Conservation (phyloP, 1,140 invertebrate genomes). For the Bombus waltoni region DNA sequence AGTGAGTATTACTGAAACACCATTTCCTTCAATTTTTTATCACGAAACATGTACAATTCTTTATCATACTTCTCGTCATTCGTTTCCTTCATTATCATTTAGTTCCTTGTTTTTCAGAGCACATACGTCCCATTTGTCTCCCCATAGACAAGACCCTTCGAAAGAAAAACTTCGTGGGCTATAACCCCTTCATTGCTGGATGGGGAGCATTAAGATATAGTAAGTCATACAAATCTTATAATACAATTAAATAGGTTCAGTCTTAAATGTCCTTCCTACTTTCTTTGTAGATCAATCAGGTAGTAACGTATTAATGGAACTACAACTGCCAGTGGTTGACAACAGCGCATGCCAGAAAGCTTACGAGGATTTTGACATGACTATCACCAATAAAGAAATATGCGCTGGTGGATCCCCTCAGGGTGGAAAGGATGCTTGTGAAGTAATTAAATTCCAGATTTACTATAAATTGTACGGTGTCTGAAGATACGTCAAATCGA, state of each 20-base stretch:
- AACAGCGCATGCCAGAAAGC: constrained; percentile 83
- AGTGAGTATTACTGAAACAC: no score
- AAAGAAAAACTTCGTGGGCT: constrained; percentile 80
- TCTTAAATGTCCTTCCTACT: background rate
- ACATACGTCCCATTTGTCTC: constrained; percentile 88
- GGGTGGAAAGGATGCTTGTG: constrained; percentile 92
- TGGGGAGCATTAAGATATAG: constrained; percentile 88
- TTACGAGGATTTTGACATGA: no score
- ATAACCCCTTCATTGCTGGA: constrained; percentile 87
- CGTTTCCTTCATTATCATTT: background rate
- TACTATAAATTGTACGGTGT: background rate
- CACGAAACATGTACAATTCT: no score
- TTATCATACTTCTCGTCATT: background rate
- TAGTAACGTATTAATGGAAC: constrained; percentile 85
- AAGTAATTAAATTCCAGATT: constrained; percentile 80
- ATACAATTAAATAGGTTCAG: no score
- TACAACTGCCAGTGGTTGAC: constrained; percentile 88
- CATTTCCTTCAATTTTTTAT: no score
- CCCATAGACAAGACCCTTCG: constrained; percentile 83
- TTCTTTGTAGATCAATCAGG: constrained; percentile 85
- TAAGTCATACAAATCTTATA: constrained; percentile 76
- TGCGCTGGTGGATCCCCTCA: constrained; percentile 90
- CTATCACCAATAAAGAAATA: constrained; percentile 86
- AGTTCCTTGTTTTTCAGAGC: background rate
- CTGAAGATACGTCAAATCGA: no score